A percentile compares a stretch with the other conserved stretches of the same genome.
Conservation (phyloP, 64 coral and sea anemone species). For the Dendrophyllia cribrosa region DNA sequence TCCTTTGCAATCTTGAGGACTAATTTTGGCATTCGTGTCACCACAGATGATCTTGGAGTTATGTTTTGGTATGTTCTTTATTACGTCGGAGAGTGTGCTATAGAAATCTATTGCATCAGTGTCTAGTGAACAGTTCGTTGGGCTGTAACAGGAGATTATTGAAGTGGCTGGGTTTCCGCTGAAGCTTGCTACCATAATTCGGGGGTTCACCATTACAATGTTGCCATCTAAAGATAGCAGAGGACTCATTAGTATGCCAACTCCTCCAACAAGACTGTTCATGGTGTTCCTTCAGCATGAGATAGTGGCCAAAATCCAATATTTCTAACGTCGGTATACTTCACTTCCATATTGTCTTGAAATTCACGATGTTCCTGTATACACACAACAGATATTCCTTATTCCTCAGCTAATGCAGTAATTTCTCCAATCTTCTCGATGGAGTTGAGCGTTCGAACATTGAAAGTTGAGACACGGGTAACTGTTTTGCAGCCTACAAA, state of each 20-base stretch:
- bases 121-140: background rate
- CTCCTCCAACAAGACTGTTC: background rate
- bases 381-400: background rate
- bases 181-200: background rate
- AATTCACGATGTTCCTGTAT: background rate
- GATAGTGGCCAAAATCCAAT: background rate
- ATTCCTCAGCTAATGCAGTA: too few relatives aligned
- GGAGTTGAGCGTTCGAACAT: too few relatives aligned
- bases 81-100: background rate
- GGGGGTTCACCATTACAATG: background rate
- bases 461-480: too few relatives aligned
- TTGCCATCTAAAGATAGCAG: background rate
- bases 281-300: background rate
- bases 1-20: too few relatives aligned
- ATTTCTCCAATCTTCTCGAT: too few relatives aligned
- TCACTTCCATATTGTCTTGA: background rate
- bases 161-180: background rate
- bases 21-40: background rate
- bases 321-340: background rate
- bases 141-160: background rate
- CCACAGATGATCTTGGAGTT: background rate
- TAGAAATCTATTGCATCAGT: background rate
- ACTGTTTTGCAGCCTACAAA: too few relatives aligned
- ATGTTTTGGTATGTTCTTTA: background rate
- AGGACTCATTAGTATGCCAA: background rate